phyloP scores from a whole-genome alignment of 2,888 invertebrate species.

The Leptogaster cylindrica region DNA sequence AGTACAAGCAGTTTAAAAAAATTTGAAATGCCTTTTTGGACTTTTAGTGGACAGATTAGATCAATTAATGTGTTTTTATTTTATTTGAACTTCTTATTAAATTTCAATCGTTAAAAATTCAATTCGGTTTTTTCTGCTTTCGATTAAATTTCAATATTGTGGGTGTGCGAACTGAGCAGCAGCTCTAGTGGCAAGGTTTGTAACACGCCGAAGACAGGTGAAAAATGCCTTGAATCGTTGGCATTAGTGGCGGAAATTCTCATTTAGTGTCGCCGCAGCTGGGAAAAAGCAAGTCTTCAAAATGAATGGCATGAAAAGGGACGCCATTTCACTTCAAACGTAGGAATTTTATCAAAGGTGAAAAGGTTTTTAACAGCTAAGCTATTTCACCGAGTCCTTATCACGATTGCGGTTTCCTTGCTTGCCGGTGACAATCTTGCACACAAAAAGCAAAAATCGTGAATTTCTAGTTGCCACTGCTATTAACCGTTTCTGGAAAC shows the following conservation, averaged over 20 bases:
- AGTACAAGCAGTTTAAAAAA: no score
- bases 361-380: constrained; percentile 26
- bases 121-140: no score
- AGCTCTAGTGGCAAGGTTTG: no score
- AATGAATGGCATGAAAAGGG: background rate
- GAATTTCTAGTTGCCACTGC: constrained; percentile 22
- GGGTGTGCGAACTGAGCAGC: no score
- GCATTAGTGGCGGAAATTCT: background rate
- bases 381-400: constrained; percentile 26
- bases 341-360: constrained; percentile 2
- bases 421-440: background rate
- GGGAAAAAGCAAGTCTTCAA: constrained; percentile 9
- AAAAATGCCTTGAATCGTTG: no score
- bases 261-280: constrained; percentile 1
- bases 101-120: no score
- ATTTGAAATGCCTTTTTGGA: no score
- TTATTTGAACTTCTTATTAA: no score
- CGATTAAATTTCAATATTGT: no score
- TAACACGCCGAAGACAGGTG: no score
- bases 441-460: background rate
- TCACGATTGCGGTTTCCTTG: constrained; percentile 19
- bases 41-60: no score
- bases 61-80: no score
- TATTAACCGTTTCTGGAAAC: constrained; percentile 23
- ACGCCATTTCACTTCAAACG: constrained; percentile 15